These are phyloP conservation scores for Lamellibrachia columna DNA, from an alignment of 2,888 invertebrate species.

Conservation along the genomic window DNA sequence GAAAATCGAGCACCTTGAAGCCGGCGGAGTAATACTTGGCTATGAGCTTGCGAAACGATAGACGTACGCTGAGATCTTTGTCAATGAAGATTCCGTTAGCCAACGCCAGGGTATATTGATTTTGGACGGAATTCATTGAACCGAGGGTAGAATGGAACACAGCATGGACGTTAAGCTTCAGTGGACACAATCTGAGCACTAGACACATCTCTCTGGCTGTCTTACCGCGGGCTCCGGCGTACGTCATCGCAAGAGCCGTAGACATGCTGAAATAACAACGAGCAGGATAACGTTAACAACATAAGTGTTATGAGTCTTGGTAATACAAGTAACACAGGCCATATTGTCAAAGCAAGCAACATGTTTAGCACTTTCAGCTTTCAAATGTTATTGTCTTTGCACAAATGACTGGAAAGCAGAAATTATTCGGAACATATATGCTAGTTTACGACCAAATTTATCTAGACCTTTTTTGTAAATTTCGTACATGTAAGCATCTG, in stretches of 20 bases:
- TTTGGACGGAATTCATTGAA: not conserved
- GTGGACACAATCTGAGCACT: not conserved
- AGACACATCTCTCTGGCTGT: not conserved
- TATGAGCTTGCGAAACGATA: not conserved
- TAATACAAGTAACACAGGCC: too few species aligned
- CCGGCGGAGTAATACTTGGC: not conserved
- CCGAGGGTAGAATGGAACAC: not conserved
- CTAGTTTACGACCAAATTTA: too few species aligned
- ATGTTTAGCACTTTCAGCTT: too few species aligned
- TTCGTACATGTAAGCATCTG: too few species aligned
- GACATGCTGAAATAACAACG: not conserved
- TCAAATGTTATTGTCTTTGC: too few species aligned
- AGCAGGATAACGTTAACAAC: too few species aligned
- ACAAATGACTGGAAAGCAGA: too few species aligned
- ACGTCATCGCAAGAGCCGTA: not conserved
- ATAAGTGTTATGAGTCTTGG: too few species aligned
- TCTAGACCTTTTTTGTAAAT: too few species aligned
- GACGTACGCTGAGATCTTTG: not conserved
- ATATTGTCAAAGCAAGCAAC: too few species aligned
- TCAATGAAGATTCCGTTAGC: not conserved
- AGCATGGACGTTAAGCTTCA: not conserved
- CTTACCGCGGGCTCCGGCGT: not conserved
- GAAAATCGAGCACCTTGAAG: not conserved
- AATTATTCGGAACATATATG: too few species aligned
- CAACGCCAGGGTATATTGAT: not conserved